phyloP scores from a whole-genome alignment of 2,113 vertebrate genomes.

The Arothron firmamentum region DNA sequence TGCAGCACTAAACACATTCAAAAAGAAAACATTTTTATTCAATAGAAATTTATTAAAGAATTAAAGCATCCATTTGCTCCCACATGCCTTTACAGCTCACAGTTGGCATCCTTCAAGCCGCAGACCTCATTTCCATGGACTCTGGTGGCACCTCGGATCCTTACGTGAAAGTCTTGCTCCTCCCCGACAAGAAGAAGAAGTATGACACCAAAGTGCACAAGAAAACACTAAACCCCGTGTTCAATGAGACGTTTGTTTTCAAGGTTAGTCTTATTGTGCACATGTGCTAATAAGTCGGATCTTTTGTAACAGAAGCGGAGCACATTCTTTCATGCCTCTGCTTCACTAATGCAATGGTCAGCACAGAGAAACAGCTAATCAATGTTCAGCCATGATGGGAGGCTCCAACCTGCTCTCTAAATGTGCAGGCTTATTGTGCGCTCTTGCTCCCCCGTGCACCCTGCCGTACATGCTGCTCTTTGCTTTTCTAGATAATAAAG shows the following conservation, averaged over 20 bases:
- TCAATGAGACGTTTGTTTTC: constrained; percentile 96
- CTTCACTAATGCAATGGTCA: too few relatives aligned
- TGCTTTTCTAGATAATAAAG: constrained; percentile 58
- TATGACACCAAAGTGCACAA: constrained; percentile 97
- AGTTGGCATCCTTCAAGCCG: constrained; percentile 92
- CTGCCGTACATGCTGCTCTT: constrained; percentile 27
- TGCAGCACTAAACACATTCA: too few relatives aligned
- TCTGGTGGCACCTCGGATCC: constrained; percentile 96
- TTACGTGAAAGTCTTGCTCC: constrained; percentile 89
- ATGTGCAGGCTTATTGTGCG: constrained; percentile 12
- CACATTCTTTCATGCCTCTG: too few relatives aligned
- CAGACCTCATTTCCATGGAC: constrained; percentile 93
- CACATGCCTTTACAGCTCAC: constrained; percentile 79
- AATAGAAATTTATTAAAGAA: too few relatives aligned
- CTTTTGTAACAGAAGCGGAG: too few relatives aligned
- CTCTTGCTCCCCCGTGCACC: background rate
- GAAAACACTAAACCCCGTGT: constrained; percentile 95
- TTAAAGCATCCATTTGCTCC: background rate
- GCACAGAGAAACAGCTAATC: too few relatives aligned
- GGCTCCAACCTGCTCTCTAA: too few relatives aligned
- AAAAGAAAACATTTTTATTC: too few relatives aligned
- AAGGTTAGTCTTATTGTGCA: constrained; percentile 77
- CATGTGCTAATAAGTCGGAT: too few relatives aligned
- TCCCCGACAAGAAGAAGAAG: constrained; percentile 98
- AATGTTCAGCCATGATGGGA: too few relatives aligned